Conservation (phyloP, 1,140 invertebrate genomes). For the Reticulitermes speratus region DNA sequence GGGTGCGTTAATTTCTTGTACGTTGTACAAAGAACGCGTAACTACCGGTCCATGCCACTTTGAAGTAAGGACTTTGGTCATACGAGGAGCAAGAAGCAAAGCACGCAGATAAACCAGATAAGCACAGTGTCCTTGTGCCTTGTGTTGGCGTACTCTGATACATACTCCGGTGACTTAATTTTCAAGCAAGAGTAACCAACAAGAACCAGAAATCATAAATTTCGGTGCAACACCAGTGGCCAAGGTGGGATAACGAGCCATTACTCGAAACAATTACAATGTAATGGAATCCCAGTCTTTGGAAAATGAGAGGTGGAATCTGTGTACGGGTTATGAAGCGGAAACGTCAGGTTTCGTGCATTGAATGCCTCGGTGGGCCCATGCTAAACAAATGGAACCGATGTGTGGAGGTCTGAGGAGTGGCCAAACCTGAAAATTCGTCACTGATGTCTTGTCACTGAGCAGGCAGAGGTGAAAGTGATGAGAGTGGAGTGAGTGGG, state of each 20-base stretch:
- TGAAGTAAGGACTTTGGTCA: no score
- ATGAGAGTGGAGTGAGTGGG: no score
- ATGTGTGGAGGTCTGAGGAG: not conserved
- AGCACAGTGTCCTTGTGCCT: no score
- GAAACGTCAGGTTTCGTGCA: not conserved
- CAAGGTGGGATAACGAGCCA: not conserved
- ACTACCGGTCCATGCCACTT: no score
- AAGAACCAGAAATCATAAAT: not conserved
- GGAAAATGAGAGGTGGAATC: not conserved
- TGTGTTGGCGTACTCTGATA: not conserved
- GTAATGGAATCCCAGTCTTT: not conserved
- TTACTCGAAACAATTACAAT: not conserved
- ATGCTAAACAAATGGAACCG: not conserved
- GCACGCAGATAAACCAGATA: no score
- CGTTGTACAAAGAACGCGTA: no score
- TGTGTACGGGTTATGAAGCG: not conserved
- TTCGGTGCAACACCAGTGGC: not conserved
- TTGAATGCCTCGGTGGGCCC: not conserved
- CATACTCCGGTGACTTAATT: not conserved
- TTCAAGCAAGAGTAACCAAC: not conserved
- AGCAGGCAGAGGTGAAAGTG: no score
- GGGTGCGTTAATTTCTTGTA: no score
- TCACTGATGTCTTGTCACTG: no score
- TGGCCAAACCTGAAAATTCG: not conserved
- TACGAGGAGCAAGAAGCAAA: no score